Conservation (phyloP, 2,888 invertebrate genomes). For the Linnaemya tessellans region DNA sequence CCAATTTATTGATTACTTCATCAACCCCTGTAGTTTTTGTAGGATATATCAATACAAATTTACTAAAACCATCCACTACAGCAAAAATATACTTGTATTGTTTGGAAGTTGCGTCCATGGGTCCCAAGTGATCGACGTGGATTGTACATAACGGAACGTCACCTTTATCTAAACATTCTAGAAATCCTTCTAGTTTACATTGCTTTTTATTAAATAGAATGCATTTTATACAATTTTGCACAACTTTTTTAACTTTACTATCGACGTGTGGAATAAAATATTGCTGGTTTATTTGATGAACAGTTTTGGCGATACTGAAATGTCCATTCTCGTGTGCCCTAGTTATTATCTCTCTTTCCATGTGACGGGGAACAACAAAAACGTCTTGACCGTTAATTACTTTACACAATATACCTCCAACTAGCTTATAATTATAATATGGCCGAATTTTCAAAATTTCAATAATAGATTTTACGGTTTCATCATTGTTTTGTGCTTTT, state of each 20-base stretch:
- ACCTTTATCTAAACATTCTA: slow-evolving; percentile 78
- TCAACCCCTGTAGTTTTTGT: slow-evolving; percentile 39
- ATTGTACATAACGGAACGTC: slow-evolving; percentile 73
- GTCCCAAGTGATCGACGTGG: slow-evolving; percentile 65
- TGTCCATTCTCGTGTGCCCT: slow-evolving; percentile 28
- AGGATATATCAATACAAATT: slow-evolving; percentile 59
- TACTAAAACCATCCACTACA: slow-evolving; percentile 49
- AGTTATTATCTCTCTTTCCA: slow-evolving; percentile 68
- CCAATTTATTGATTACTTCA: slow-evolving; percentile 37
- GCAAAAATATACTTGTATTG: slow-evolving; percentile 70
- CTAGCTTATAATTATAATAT: slow-evolving; percentile 51
- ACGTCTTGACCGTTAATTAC: slow-evolving; percentile 42
- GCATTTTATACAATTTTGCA: slow-evolving; percentile 65
- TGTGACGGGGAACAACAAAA: slow-evolving; percentile 53
- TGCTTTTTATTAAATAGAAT: slow-evolving; percentile 69
- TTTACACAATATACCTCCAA: slow-evolving; percentile 59
- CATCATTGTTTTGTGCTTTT: slow-evolving; percentile 49
- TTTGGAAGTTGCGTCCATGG: slow-evolving; percentile 67
- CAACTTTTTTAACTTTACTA: slow-evolving; percentile 50
- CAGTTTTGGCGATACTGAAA: slow-evolving; percentile 29
- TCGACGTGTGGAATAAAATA: slow-evolving; percentile 57
- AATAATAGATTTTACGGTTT: slow-evolving; percentile 32
- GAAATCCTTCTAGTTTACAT: slow-evolving; percentile 66
- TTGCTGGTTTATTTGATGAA: slow-evolving; percentile 42
- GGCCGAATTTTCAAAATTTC: slow-evolving; percentile 42